phyloP scores from a whole-genome alignment of 2,888 invertebrate genomes.

The Megalurothrips usitatus region DNA sequence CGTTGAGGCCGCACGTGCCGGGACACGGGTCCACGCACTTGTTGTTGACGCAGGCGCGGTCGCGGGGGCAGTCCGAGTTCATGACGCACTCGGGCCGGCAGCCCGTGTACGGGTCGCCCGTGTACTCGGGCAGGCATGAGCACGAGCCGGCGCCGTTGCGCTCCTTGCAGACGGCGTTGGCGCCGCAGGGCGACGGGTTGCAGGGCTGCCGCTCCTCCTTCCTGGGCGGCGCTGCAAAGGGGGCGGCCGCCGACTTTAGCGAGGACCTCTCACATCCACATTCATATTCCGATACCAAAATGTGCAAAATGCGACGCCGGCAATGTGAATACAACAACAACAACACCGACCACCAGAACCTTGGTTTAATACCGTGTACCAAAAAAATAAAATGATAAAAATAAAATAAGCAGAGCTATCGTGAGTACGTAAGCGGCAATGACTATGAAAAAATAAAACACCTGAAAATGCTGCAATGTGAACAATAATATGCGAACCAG shows the following conservation, averaged over 20 bases:
- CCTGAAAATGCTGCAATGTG: neutral
- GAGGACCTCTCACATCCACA: too few relatives aligned
- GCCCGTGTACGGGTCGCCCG: conserved; percentile 43
- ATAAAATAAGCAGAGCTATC: neutral
- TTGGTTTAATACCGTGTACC: neutral
- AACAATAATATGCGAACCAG: neutral
- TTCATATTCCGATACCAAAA: too few relatives aligned
- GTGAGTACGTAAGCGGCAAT: neutral
- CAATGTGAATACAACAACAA: neutral
- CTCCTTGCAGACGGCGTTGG: conserved; percentile 44
- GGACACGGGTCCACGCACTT: conserved; percentile 46
- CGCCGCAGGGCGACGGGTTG: conserved; percentile 42
- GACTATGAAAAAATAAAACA: neutral
- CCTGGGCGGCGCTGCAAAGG: conserved; percentile 15
- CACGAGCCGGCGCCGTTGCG: conserved; percentile 40
- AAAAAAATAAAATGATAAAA: neutral
- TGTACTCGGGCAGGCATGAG: conserved; percentile 39
- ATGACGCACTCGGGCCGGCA: conserved; percentile 40
- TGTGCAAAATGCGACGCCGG: too few relatives aligned
- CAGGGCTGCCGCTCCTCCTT: conserved; percentile 32
- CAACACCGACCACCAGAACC: neutral
- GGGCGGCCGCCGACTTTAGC: neutral
- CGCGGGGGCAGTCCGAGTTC: conserved; percentile 42
- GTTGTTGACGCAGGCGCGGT: conserved; percentile 45
- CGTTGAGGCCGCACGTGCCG: conserved; percentile 43